Percentiles rank a stretch among this genome's conserved stretches.
These are phyloP conservation scores for Schizopygopsis malacanthus DNA, from an alignment of 2,797 vertebrate species.

Conservation along the genomic window DNA sequence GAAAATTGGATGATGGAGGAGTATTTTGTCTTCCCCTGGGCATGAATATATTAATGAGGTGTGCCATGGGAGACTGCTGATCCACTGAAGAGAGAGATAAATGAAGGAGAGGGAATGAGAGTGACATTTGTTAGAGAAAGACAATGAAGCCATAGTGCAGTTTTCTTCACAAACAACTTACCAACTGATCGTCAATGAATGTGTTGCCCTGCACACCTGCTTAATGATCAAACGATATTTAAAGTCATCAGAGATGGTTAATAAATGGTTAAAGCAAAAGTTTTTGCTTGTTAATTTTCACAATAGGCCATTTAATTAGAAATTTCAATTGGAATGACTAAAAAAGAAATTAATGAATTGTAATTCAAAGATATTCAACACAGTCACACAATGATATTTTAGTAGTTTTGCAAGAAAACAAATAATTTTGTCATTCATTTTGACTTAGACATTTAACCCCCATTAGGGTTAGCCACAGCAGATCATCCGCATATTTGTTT, in stretches of 20 bases:
- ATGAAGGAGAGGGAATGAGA: slow-evolving; percentile 27
- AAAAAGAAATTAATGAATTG: background rate
- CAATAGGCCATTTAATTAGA: background rate
- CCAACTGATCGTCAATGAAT: background rate
- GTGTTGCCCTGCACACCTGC: background rate
- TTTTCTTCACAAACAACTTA: background rate
- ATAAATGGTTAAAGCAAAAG: background rate
- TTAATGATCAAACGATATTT: background rate
- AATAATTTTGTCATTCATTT: background rate
- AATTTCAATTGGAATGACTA: background rate
- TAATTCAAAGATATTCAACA: background rate
- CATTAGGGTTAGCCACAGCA: background rate
- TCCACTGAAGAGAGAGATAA: slow-evolving; percentile 55
- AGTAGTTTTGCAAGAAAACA: slow-evolving; percentile 7
- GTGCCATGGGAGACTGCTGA: slow-evolving; percentile 55
- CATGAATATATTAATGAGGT: slow-evolving; percentile 60
- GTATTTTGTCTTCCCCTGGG: slow-evolving; percentile 59
- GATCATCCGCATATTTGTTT: background rate
- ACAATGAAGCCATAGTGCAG: slow-evolving; percentile 8
- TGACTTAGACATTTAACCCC: background rate
- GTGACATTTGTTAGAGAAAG: slow-evolving; percentile 10
- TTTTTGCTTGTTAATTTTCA: background rate
- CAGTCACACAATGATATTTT: background rate
- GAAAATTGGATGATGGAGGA: slow-evolving; percentile 59
- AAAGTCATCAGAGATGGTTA: background rate